Evolutionary conservation across 2,888 invertebrate genomes (phyloP), one percentile per base, ranked within the genome.

Genomic region (Oxytorus armatus): DNA sequence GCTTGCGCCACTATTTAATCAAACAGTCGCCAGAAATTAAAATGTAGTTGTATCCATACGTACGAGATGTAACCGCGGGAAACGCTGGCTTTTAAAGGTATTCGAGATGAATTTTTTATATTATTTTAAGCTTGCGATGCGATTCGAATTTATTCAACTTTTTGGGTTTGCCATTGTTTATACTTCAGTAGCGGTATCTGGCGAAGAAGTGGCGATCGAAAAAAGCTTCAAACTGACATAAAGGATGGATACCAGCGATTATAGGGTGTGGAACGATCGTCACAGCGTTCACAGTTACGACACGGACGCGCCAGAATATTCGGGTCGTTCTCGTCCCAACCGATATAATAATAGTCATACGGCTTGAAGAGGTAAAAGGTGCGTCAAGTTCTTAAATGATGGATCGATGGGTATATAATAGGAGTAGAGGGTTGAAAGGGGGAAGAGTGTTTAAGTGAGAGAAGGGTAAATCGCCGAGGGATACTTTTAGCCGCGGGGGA

Each of bases 391-490:
- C 39, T 61, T 78, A 63, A 78, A 74, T 74, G 73, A 74, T 74
- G 51, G 78, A 78, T 78, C 47, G 78, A 61, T 66, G 61, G 44
- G 47, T 18, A 29, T n/a, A n/a, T 73, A 47, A 39, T 65, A 21
- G 49, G 21, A 18, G 55, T 23, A 68, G 47, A 69, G 44, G 66
- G 44, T 63, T 51, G 18, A 55, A 65, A 3, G 8, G n/a, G 29
- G 47, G 21, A n/a, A 49, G 36, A 36, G 66, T 47, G 33, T 63
- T 55, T 16, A 57, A 69, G 51, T 36, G 65, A 53, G 33, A 36
- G 8, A 44, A 59, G 65, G 69, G 63, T 57, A 57, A 63, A 65
- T 57, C 36, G 76, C 83, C 83, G 83, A 85, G 85, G 68, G 68
- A 68, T 53, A 61, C 47, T 66, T 66, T 75, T 69, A 36, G 2